Evolutionary conservation across 2,113 vertebrate species (phyloP).

Genomic region (Thamnaconus septentrionalis): DNA sequence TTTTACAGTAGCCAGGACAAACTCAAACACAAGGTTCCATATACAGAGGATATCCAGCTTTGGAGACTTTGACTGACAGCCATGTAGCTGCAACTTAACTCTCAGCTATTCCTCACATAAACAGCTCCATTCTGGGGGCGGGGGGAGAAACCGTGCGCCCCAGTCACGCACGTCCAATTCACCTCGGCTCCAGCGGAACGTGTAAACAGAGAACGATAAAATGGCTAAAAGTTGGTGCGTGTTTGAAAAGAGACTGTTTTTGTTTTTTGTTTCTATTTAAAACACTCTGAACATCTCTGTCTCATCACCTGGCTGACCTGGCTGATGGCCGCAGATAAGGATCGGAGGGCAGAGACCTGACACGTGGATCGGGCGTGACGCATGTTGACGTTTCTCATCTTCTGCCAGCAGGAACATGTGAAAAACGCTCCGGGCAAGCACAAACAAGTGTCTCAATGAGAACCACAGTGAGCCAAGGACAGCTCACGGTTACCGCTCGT

Average conservation of each 20-base stretch:
- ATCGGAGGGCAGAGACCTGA: not conserved
- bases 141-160: no score
- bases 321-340: not conserved
- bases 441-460: not conserved
- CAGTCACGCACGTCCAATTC: not conserved
- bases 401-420: conserved; percentile 5
- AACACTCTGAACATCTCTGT: not conserved
- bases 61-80: conserved; percentile 10
- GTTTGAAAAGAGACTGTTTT: no score
- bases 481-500: no score
- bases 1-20: conserved; percentile 37
- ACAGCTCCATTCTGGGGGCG: conserved; percentile 6
- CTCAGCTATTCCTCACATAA: conserved; percentile 15
- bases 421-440: not conserved
- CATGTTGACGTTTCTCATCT: conserved; percentile 3
- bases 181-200: no score
- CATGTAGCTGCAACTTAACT: conserved; percentile 1
- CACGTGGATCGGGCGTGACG: not conserved
- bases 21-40: conserved; percentile 19
- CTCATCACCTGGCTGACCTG: not conserved
- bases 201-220: no score
- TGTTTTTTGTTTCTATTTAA: no score
- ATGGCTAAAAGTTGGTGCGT: no score
- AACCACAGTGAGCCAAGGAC: not conserved
- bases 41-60: not conserved